These are phyloP conservation scores for Petaurus breviceps DNA, from an alignment of 2,113 vertebrate genomes.

Conservation along the genomic window DNA sequence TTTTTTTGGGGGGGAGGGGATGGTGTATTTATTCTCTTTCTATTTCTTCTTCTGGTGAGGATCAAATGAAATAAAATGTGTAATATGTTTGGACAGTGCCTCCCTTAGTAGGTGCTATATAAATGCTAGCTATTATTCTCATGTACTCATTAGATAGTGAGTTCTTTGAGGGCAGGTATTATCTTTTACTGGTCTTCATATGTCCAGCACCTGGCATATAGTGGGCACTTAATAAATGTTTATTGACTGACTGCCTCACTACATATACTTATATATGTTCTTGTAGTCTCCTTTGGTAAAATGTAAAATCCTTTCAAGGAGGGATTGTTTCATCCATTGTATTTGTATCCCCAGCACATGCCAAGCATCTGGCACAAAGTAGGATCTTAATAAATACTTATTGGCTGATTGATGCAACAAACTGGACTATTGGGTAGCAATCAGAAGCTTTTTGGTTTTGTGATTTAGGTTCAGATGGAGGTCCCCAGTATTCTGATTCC, in stretches of 20 bases:
- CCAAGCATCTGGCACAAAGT: not conserved
- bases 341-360: too few species aligned
- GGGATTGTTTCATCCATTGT: too few species aligned
- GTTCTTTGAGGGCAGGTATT: not conserved
- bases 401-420: not conserved
- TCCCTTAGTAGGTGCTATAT: not conserved
- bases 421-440: not conserved
- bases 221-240: not conserved
- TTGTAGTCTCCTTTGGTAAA: not conserved
- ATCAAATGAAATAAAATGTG: not conserved
- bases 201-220: not conserved
- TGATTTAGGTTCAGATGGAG: not conserved
- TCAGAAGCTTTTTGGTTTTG: not conserved
- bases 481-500: not conserved
- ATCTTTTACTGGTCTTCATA: not conserved
- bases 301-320: not conserved
- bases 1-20: not conserved
- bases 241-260: not conserved
- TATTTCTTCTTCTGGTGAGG: not conserved
- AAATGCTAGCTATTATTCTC: not conserved
- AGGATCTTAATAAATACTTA: not conserved
- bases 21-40: not conserved
- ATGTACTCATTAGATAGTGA: not conserved
- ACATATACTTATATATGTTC: not conserved
- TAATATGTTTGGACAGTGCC: not conserved